A percentile compares a stretch with the other conserved stretches of the same genome.
Conservation (phyloP, 2,113 vertebrate genomes). For the Takifugu bimaculatus region DNA sequence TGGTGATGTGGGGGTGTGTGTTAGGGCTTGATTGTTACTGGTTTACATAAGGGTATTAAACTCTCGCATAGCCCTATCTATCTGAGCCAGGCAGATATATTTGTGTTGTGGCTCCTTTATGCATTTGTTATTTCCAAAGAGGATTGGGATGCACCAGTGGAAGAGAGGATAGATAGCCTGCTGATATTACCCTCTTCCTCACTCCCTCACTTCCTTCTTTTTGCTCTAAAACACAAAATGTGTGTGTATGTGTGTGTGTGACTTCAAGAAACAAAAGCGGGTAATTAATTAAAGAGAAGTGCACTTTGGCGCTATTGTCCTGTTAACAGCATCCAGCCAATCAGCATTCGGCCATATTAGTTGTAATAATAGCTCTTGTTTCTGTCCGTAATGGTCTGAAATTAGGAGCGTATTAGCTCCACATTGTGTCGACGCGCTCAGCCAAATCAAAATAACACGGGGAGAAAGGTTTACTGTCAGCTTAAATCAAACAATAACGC, state of each 20-base stretch:
- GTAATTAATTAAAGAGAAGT: slow-evolving; percentile 73
- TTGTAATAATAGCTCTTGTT: slow-evolving; percentile 54
- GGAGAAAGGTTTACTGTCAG: slow-evolving; percentile 14
- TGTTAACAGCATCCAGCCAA: slow-evolving; percentile 47
- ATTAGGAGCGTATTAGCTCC: slow-evolving; percentile 38
- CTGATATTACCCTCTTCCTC: slow-evolving; percentile 70
- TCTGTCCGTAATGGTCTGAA: slow-evolving; percentile 36
- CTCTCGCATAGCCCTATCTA: slow-evolving; percentile 70
- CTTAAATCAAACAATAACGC: slow-evolving; percentile 5
- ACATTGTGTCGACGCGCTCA: slow-evolving; percentile 23
- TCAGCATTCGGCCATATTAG: slow-evolving; percentile 58
- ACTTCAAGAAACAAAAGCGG: slow-evolving; percentile 62
- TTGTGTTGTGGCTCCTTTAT: slow-evolving; percentile 77
- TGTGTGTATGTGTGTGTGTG: slow-evolving; percentile 31
- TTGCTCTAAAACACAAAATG: slow-evolving; percentile 51
- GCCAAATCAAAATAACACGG: slow-evolving; percentile 21
- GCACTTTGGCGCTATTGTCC: slow-evolving; percentile 64
- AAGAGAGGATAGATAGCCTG: slow-evolving; percentile 73
- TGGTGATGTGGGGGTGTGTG: slow-evolving; percentile 73
- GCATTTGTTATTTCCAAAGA: slow-evolving; percentile 80
- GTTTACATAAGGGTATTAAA: slow-evolving; percentile 80
- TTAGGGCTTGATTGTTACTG: slow-evolving; percentile 75
- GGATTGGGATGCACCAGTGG: slow-evolving; percentile 74
- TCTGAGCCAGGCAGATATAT: slow-evolving; percentile 76
- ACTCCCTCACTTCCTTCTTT: slow-evolving; percentile 50